Base-by-base conservation (phyloP, 2,113 vertebrate genomes). In the Oryzias woworae region DNA sequence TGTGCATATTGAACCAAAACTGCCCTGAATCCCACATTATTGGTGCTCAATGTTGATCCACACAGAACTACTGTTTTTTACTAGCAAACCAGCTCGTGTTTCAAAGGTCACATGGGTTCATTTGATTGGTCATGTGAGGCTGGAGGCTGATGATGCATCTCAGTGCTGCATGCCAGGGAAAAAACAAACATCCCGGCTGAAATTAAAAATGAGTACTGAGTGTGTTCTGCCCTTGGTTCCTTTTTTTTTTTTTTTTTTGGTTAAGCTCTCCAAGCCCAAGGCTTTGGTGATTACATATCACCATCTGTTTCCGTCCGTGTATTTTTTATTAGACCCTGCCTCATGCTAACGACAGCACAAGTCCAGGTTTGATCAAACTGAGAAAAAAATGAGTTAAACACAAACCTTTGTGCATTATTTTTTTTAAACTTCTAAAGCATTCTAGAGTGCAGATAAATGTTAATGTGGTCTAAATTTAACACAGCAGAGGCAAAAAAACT, bases 281-380 rank as follows among this genome's bases (percentile, higher is more conserved):
- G 73, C 76, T 66, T 82, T 65, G 68, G 75, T 74, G 77, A 45
- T 70, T 70, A 36, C 74, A 60, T 55, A 68, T 73, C 77, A 63
- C 80, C 80, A 76, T 83, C 83, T 83, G 83, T 50, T 69, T 83
- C 63, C 75, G 42, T 75, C 55, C 75, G 63, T 67, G 62, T 43
- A 22, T 66, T 73, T 58, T 59, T 18, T 68, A 14, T 57, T 47
- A 43, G 54, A 50, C 31, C 44, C 60, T 53, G 64, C 46, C 31
- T 73, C 58, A 7, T 31, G 13, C 31, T 28, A 63, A 75, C 44
- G 14, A 48, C 53, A 36, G 51, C 23, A 2, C n/a, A 44, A 47
- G 53, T 28, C 56, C 18, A 16, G 53, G 44, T 53, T 46, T 58
- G 49, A 24, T 48, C 43, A 53, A 26, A n/a, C 31, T 41, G 36